Evolutionary conservation across 2,113 vertebrate genomes (phyloP).

Genomic region (Neolamprologus kungweensis): DNA sequence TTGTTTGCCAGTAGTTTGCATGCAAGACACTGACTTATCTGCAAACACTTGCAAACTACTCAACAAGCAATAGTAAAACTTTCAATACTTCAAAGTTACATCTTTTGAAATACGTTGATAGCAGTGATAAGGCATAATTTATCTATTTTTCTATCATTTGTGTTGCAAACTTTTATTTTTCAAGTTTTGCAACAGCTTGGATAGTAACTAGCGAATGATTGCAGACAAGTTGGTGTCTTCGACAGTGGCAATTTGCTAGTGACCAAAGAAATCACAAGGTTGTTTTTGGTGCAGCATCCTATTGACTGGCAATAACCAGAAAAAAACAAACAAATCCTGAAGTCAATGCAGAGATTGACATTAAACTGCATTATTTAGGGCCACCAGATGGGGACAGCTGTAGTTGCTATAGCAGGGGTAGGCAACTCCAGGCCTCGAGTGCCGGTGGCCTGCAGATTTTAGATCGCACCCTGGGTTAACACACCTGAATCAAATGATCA

Average conservation of each 20-base stretch:
- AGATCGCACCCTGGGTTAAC: too few species aligned
- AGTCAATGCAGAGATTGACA: neutral
- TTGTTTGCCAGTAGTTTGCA: neutral
- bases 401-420: neutral
- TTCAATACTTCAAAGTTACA: neutral
- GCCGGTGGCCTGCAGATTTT: fast-evolving
- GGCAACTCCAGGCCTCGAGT: too few species aligned
- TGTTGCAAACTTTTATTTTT: neutral
- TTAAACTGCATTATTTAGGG: neutral
- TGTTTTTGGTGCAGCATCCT: neutral
- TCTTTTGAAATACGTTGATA: neutral
- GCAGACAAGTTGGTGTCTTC: neutral
- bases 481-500: too few species aligned
- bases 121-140: neutral
- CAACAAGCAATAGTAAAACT: neutral
- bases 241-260: neutral
- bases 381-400: neutral
- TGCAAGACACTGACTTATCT: neutral
- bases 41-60: neutral
- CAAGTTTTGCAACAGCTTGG: neutral
- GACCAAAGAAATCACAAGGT: neutral
- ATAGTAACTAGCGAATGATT: neutral
- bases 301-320: neutral
- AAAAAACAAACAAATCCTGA: neutral
- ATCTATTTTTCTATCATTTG: neutral